Conservation (phyloP, 2,888 invertebrate genomes). For the Apodemia arnacis region DNA sequence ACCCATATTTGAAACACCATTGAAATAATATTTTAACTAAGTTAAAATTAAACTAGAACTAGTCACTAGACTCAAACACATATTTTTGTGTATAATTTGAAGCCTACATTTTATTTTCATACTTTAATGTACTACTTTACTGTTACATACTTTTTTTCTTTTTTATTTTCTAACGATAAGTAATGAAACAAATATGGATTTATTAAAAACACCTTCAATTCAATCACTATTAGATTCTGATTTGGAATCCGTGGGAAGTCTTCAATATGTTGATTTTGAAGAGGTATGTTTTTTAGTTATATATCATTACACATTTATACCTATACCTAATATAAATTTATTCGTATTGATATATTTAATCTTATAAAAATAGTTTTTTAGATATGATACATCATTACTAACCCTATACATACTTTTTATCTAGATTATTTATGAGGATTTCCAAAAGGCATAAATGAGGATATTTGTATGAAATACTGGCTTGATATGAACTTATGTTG, state of each 20-base stretch:
- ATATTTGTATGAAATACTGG: too few species aligned
- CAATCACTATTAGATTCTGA: conserved; percentile 96
- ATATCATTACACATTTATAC: too few species aligned
- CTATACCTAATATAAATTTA: too few species aligned
- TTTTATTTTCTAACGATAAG: neutral
- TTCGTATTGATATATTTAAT: too few species aligned
- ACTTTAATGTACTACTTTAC: neutral
- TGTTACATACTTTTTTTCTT: neutral
- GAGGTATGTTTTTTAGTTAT: conserved; percentile 91
- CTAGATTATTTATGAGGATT: too few species aligned
- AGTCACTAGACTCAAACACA: neutral
- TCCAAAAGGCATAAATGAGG: too few species aligned
- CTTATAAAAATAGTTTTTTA: too few species aligned
- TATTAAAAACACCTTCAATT: conserved; percentile 91
- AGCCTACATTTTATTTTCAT: neutral
- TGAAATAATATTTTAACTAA: neutral
- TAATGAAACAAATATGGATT: conserved; percentile 88
- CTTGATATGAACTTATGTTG: too few species aligned
- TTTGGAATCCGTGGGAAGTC: conserved; percentile 96
- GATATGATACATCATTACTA: too few species aligned
- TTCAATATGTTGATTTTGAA: conserved; percentile 97
- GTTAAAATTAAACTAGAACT: neutral
- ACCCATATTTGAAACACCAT: neutral
- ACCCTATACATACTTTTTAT: too few species aligned
- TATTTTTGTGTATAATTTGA: neutral